Conservation (phyloP, 1,140 invertebrate species). For the Drosophila pallidifrons region DNA sequence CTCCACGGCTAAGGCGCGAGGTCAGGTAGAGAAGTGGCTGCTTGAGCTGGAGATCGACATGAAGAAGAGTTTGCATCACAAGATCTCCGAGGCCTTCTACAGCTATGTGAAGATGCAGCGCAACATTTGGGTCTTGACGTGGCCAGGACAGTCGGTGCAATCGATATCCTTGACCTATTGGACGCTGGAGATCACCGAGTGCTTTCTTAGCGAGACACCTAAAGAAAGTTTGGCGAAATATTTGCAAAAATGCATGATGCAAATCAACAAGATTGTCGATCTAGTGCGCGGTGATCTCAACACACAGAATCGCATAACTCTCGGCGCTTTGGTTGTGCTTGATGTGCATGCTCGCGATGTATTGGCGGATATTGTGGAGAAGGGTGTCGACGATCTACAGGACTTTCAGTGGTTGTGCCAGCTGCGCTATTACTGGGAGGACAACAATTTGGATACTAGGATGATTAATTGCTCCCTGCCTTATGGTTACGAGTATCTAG, state of each 20-base stretch:
- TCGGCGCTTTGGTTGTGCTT: conserved; percentile 95
- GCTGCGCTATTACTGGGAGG: conserved; percentile 97
- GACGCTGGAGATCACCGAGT: conserved; percentile 93
- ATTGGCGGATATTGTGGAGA: conserved; percentile 89
- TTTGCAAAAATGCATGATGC: conserved; percentile 87
- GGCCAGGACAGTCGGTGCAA: conserved; percentile 95
- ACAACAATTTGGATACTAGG: conserved; percentile 90
- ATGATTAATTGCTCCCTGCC: conserved; percentile 96
- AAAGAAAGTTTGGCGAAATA: conserved; percentile 86
- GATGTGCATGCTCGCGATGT: conserved; percentile 97
- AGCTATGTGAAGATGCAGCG: conserved; percentile 89
- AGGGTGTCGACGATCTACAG: conserved; percentile 89
- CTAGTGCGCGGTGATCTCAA: conserved; percentile 94
- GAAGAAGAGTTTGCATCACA: conserved; percentile 94
- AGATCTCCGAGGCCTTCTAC: conserved; percentile 87
- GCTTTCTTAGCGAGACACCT: conserved; percentile 86
- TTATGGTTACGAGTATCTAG: conserved; percentile 98
- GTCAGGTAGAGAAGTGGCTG: conserved; percentile 99
- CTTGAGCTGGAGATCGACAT: conserved; percentile 95
- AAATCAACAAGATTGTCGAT: conserved; percentile 93
- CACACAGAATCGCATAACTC: conserved; percentile 94
- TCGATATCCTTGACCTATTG: conserved; percentile 95
- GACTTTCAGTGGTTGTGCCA: conserved; percentile 97
- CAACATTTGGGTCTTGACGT: conserved; percentile 93
- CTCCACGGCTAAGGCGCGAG: conserved; percentile 94